Conservation (phyloP, 1,140 invertebrate species). For the Calosoma granatense region DNA sequence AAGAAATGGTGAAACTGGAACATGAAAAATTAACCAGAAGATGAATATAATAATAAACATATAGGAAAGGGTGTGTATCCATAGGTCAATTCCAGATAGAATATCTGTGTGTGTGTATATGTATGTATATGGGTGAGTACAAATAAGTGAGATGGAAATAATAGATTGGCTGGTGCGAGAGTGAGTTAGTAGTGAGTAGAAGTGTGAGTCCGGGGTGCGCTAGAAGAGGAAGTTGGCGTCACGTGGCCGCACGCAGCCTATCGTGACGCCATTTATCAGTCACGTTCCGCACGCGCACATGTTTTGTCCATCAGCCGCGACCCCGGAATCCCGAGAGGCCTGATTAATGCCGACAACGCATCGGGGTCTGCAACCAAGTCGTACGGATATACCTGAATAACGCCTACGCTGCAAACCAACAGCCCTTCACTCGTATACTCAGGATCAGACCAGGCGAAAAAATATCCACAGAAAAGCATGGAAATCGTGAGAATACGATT, state of each 20-base stretch:
- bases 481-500: not conserved
- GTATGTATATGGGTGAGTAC: too few species aligned
- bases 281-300: constrained; percentile 6
- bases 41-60: too few species aligned
- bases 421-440: not conserved
- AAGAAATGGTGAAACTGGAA: too few species aligned
- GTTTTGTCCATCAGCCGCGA: constrained; percentile 5
- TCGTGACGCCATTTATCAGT: constrained; percentile 8
- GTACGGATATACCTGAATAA: not conserved
- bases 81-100: too few species aligned
- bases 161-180: too few species aligned
- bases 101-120: too few species aligned
- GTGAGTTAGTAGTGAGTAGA: too few species aligned
- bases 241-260: not conserved
- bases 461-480: not conserved
- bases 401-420: not conserved
- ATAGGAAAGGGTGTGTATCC: too few species aligned
- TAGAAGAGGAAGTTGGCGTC: not conserved
- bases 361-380: not conserved
- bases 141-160: too few species aligned
- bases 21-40: too few species aligned
- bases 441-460: not conserved
- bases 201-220: too few species aligned
- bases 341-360: constrained; percentile 7
- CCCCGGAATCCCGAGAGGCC: not conserved